A percentile compares a stretch with the other conserved stretches of the same genome.
These are phyloP conservation scores for Zygogramma bicolorata DNA, from an alignment of 2,888 invertebrate genomes.

Conservation along the genomic window DNA sequence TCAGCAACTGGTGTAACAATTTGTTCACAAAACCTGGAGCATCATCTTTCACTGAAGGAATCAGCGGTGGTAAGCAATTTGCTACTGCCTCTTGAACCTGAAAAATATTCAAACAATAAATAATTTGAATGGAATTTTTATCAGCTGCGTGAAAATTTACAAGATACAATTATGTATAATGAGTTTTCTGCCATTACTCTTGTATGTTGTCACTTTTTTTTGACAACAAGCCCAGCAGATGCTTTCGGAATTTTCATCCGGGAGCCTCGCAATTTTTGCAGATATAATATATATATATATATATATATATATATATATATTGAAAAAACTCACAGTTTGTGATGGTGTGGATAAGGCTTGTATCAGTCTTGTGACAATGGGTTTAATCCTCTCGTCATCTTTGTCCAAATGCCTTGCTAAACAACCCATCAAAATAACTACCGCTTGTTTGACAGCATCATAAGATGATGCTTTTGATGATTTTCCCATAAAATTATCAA, in stretches of 20 bases:
- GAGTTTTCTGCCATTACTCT: too few relatives aligned
- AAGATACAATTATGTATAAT: too few relatives aligned
- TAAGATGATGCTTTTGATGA: conserved; percentile 91
- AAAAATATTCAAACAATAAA: neutral
- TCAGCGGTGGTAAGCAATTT: conserved; percentile 93
- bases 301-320: too few relatives aligned
- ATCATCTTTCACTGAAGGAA: conserved; percentile 92
- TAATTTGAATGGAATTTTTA: too few relatives aligned
- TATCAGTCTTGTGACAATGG: conserved; percentile 92
- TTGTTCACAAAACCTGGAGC: conserved; percentile 90
- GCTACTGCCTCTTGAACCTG: conserved; percentile 94
- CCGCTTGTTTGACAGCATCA: conserved; percentile 95
- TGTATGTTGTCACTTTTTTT: too few relatives aligned
- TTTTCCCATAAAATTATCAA: conserved; percentile 93
- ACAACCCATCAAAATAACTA: conserved; percentile 97
- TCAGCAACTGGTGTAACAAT: conserved; percentile 86
- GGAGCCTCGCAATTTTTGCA: too few relatives aligned
- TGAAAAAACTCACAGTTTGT: conserved; percentile 79
- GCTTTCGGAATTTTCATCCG: too few relatives aligned
- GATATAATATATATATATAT: too few relatives aligned
- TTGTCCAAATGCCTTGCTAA: conserved; percentile 96
- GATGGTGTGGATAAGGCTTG: conserved; percentile 96
- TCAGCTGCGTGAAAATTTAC: too few relatives aligned
- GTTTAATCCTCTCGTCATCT: conserved; percentile 88
- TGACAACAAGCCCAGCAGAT: too few relatives aligned